These are phyloP conservation scores for Ceratina calcarata DNA, from an alignment of 1,140 invertebrate species.

Conservation along the genomic window DNA sequence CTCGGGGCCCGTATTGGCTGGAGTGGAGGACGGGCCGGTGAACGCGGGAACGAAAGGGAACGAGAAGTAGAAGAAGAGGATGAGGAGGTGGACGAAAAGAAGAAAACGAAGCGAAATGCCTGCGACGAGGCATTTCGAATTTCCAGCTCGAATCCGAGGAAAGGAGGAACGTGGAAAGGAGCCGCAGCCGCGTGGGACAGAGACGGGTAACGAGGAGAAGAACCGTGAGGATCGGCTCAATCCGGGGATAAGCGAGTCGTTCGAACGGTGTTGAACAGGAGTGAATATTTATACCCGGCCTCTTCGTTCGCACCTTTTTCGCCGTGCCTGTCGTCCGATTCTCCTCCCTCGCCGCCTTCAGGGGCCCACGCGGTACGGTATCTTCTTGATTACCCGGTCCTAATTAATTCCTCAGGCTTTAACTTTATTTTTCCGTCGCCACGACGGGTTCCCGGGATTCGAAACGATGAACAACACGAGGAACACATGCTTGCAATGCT, in stretches of 20 bases:
- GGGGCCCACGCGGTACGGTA: constrained; percentile 70
- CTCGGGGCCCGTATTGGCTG: constrained; percentile 52
- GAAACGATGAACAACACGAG: too few species aligned
- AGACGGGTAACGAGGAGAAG: constrained; percentile 22
- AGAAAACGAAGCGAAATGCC: constrained; percentile 50
- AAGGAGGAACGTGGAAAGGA: constrained; percentile 10
- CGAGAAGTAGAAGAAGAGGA: constrained; percentile 14
- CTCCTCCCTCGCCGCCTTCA: constrained; percentile 40
- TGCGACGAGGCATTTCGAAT: constrained; percentile 69
- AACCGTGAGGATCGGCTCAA: constrained; percentile 63
- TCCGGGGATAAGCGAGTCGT: constrained; percentile 74
- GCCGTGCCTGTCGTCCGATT: constrained; percentile 55
- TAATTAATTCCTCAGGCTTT: constrained; percentile 79
- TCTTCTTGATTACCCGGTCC: constrained; percentile 77
- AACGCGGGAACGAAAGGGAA: constrained; percentile 2
- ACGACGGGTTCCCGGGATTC: not conserved
- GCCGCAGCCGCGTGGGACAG: constrained; percentile 14
- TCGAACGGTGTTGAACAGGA: constrained; percentile 75
- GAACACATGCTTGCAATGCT: too few species aligned
- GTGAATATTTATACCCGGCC: constrained; percentile 76
- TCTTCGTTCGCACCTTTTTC: constrained; percentile 74
- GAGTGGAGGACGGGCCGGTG: constrained; percentile 9
- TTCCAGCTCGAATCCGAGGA: constrained; percentile 59
- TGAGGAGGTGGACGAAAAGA: constrained; percentile 27
- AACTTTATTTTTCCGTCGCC: constrained; percentile 72